Base-by-base conservation (phyloP, 2,113 vertebrate genomes). In the Rhea americana region DNA sequence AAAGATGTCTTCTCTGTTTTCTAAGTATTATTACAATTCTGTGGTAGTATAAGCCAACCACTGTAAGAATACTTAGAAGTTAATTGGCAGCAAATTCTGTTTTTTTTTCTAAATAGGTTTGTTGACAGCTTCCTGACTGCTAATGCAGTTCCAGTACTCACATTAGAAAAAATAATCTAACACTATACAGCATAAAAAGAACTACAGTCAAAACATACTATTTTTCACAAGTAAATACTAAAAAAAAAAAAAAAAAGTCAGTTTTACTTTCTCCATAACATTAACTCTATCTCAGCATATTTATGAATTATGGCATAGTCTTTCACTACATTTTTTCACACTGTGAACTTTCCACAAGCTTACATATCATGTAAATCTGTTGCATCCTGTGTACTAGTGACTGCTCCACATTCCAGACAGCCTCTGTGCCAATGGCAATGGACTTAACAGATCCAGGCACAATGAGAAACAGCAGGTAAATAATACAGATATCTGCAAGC, bases 21-120 rank as follows among this genome's bases (percentile, higher is more conserved):
- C 37, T 67, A 79, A 70, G 66, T 45, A 89, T 73, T 70, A 85
- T 66, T 94, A 83, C 58, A 93, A 90, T 85, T 82, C 91, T 65
- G 89, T 67, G 86, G 71, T 39, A 72, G 56, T 45, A 0, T 28
- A 72, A 89, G 25, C 8, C 43, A 95, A 86, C 67, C 81, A 82
- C 65, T 59, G 66, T 41, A 82, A 82, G 84, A 93, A 78, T 4
- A 84, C 21, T 75, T 63, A 17, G 32, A 47, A 79, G 41, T 61
- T 84, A 45, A 82, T 28, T 67, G 90, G 78, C 75, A 89, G 82
- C 58, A 84, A 77, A 32, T 37, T 55, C 43, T 43, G 45, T 68
- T 17, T 24, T 30, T 50, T 37, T 37, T 32, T 32, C 82, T 85
- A 75, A 67, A 56, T 1, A 90, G 43, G 53, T 56, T 70, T 5